Conservation (phyloP, 2,797 vertebrate genomes). For the Characodon lateralis region DNA sequence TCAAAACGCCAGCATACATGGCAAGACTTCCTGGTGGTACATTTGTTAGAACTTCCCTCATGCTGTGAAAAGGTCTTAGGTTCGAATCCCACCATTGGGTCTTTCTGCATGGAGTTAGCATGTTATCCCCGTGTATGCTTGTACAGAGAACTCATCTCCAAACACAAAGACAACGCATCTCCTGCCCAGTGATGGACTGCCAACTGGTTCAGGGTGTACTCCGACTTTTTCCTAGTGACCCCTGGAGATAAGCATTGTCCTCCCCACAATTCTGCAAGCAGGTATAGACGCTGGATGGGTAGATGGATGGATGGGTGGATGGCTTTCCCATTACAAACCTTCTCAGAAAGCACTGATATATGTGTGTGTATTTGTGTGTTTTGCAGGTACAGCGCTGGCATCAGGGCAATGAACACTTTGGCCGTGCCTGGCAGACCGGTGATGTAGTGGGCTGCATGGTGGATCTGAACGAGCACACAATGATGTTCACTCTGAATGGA, state of each 20-base stretch:
- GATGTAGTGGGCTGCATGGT: slow-evolving; percentile 97
- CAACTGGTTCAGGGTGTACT: not conserved
- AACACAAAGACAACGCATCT: too few relatives aligned
- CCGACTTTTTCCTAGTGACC: not conserved
- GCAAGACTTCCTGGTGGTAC: not conserved
- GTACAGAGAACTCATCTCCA: too few relatives aligned
- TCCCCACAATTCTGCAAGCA: not conserved
- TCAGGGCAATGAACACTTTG: slow-evolving; percentile 96
- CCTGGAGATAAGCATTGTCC: not conserved
- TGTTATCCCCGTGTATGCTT: not conserved
- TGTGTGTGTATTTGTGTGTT: not conserved
- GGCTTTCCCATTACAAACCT: not conserved
- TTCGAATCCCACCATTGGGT: not conserved
- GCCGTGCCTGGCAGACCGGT: slow-evolving; percentile 88
- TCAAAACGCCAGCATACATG: not conserved
- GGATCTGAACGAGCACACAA: slow-evolving; percentile 93
- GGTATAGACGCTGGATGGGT: not conserved
- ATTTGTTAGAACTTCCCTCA: not conserved
- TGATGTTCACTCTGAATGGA: slow-evolving; percentile 96
- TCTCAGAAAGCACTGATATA: not conserved
- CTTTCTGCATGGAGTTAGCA: not conserved
- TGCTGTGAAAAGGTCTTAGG: not conserved
- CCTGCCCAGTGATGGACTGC: not conserved
- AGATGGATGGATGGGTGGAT: not conserved
- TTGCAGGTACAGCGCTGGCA: slow-evolving; percentile 93